Evolutionary conservation across 2,797 vertebrate genomes (phyloP), one percentile per base, ranked within the genome.

Genomic region (Myotis planiceps): DNA sequence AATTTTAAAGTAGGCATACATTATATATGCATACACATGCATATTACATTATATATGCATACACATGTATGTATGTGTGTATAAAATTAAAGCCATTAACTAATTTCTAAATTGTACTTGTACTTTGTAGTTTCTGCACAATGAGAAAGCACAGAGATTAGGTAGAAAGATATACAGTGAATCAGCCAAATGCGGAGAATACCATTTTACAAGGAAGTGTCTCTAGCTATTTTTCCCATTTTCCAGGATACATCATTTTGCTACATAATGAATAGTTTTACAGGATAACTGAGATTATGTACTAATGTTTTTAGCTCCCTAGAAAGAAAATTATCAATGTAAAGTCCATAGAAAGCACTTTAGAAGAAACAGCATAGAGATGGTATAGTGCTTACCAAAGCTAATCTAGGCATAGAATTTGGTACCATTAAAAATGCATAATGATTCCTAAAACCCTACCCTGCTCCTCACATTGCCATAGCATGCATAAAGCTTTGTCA

Each of bases 61-160:
- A 8, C 18, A 34, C 18, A 32, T 32, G 14, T 3, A 45, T 45
- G n/a, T n/a, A n/a, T 63, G 14, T n/a, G 5, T 66, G 1, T 34
- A 19, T 66, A 68, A 51, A 74, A 82, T 75, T 85, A 92, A 92
- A 9, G 14, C 27, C 63, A 21, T 84, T 89, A 90, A 92, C 49
- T 85, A 71, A 91, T 93, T 96, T 32, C 21, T 92, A 91, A 60
- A 65, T 69, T 86, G 12, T 82, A 84, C 69, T 90, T 93, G 13
- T 19, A 53, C 21, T 94, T 78, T 80, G 34, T 83, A 83, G 29
- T 19, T 25, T 92, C 80, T 74, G 9, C 95, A n/a, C 51, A 81
- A 75, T 76, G 58, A 80, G 23, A 88, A 92, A 89, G 7, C 14
- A 63, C 14, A 91, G 29, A 19, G 7, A 60, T 75, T 88, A 78